Evolutionary conservation across 2,797 vertebrate species (phyloP), one percentile per base, ranked within the genome.

Genomic region (Zenarchopterus dispar): DNA sequence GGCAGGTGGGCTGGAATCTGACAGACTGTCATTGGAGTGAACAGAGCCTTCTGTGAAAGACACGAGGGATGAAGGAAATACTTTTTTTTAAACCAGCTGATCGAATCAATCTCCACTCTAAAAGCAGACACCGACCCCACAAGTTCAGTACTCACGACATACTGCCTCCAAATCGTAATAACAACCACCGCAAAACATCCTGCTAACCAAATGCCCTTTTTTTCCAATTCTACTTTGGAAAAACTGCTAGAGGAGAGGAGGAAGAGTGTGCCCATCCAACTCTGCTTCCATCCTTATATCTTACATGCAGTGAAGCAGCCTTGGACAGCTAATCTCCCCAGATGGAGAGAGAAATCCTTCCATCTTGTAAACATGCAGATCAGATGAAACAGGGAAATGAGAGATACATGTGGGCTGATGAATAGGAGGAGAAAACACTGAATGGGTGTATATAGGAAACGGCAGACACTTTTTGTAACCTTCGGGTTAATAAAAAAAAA

Each of bases 261-360:
- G 42, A 59, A 46, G 46, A 65, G 45, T 50, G 73, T 45, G 50
- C 50, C 65, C 67, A 60, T 47, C 61, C 46, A 69, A 56, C 70
- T 56, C 62, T 61, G 59, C 67, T 74, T 70, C 55, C 73, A 67
- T 77, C 76, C 87, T 93, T 94, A 92, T 93, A 94, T 87, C 36
- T 73, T 44, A 67, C 54, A 73, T 76, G 65, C 54, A 84, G 76
- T 67, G 81, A 56, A 51, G 82, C 88, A 92, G 82, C 94, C 93
- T 95, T 95, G 94, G 91, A 89, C 88, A 90, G 82, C 90, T 95
- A 96, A 96, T 95, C 94, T 94, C 91, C 57, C 78, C 86, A 89
- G 88, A 92, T 88, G 91, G 89, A 85, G 75, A 67, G 26, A 87
- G 80, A 85, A 91, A 93, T 92, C 93, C 89, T 88, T 85, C 84